phyloP scores from a whole-genome alignment of 2,888 invertebrate genomes.

The Metallyticus violacea region DNA sequence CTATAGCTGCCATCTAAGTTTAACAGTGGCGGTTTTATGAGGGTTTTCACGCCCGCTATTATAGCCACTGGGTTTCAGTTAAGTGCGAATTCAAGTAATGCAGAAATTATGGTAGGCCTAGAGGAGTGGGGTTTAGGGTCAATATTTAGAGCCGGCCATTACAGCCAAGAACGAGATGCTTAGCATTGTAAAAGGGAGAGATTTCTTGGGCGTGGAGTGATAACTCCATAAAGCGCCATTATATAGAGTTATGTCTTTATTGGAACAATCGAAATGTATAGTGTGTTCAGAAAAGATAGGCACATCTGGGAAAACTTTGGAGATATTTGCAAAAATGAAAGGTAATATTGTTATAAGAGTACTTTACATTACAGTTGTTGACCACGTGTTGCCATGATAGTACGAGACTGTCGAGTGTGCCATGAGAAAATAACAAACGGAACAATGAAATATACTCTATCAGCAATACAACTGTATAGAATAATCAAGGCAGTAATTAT shows the following conservation, averaged over 20 bases:
- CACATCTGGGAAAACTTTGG: no score
- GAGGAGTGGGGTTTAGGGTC: not conserved
- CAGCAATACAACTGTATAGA: no score
- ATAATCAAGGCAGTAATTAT: no score
- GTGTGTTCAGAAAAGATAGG: not conserved
- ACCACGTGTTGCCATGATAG: no score
- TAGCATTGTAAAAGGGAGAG: not conserved
- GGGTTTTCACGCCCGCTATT: not conserved
- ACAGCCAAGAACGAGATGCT: not conserved
- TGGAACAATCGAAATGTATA: not conserved
- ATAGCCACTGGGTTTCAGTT: not conserved
- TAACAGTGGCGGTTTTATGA: not conserved
- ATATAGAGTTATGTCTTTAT: not conserved
- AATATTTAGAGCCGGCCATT: no score
- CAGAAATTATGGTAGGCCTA: not conserved
- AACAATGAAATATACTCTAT: no score
- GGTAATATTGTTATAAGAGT: no score
- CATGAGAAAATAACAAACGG: no score
- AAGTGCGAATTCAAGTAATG: not conserved
- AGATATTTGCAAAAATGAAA: no score
- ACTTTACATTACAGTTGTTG: no score
- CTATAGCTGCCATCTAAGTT: not conserved
- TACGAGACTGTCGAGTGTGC: no score
- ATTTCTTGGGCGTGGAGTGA: not conserved
- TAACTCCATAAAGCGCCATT: not conserved